Percentiles rank a stretch among this genome's conserved stretches.
phyloP scores from a whole-genome alignment of 2,888 invertebrate genomes.

The Pachliopta kotzebuea region DNA sequence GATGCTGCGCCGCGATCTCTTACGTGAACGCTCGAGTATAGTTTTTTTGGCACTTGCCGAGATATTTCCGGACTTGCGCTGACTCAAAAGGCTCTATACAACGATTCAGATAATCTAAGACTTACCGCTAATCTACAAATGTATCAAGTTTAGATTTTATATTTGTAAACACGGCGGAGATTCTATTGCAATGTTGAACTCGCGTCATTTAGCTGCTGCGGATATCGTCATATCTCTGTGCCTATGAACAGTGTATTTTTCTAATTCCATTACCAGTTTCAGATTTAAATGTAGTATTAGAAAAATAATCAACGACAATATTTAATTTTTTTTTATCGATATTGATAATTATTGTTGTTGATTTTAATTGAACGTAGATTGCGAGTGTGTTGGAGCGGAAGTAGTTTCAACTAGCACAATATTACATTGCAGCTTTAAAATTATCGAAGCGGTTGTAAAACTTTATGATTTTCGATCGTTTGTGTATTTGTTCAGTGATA shows the following conservation, averaged over 20 bases:
- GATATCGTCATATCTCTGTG: conserved; percentile 10
- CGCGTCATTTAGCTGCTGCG: neutral
- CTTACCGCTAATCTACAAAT: too few relatives aligned
- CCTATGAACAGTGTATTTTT: too few relatives aligned
- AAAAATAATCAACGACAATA: conserved; percentile 16
- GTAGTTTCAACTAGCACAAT: neutral
- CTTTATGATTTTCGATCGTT: neutral
- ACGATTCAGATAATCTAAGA: neutral
- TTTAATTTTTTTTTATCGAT: conserved; percentile 8
- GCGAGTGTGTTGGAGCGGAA: conserved; percentile 3
- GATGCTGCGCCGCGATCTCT: conserved; percentile 49
- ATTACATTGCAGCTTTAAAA: too few relatives aligned
- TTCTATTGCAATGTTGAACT: conserved; percentile 4
- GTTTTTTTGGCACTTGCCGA: conserved; percentile 53
- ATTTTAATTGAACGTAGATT: conserved; percentile 18
- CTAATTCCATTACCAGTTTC: too few relatives aligned
- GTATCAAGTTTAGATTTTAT: too few relatives aligned
- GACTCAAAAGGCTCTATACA: conserved; percentile 11
- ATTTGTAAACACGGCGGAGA: too few relatives aligned
- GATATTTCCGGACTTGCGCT: conserved; percentile 37
- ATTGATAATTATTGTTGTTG: conserved; percentile 16
- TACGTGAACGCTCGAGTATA: conserved; percentile 43
- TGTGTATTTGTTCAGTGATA: conserved; percentile 1
- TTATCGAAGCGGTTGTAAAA: neutral
- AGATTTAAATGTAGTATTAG: too few relatives aligned